Base-by-base conservation (phyloP, 2,797 vertebrate species). In the Chrosomus eos region DNA sequence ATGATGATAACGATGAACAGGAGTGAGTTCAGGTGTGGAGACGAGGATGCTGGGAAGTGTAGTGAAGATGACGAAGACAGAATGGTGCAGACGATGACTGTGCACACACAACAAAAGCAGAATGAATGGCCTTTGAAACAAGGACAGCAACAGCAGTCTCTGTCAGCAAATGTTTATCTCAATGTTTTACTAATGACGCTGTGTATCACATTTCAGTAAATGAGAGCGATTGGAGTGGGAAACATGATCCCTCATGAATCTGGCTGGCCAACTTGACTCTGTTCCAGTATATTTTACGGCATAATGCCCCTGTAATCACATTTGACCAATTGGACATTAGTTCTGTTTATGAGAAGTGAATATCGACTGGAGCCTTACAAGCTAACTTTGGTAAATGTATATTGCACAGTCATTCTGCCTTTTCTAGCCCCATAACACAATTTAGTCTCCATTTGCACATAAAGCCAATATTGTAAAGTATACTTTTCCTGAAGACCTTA, bases 241-340 rank as follows among this genome's bases (percentile, higher is more conserved):
- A 95, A 95, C 91, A 89, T 9, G 90, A 95, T 93, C 91, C 93
- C 88, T 87, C 89, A 92, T 92, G 92, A 94, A 94, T 94, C 74
- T 93, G 91, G 83, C 70, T 88, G 87, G 85, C 85, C 87, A 88
- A 89, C 82, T 91, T 91, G 89, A 89, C 90, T 82, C 83, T 84
- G 90, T 88, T 93, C 90, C 90, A 91, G 90, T 91, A 89, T 92
- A 91, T 92, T 93, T 91, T 89, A 92, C 77, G 48, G 92, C 91
- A 91, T 94, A 93, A 95, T 94, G 93, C 90, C 90, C 80, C 73
- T 3, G 88, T 94, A 93, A 95, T 94, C 92, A 79, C 89, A 94
- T 95, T 93, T 90, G 81, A 70, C 82, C 76, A 87, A 89, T 89
- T 91, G 91, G 91, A 92, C 95, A 94, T 94, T 92, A 93, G 91